Evolutionary conservation across 2,888 invertebrate genomes (phyloP).

Genomic region (Auanema sp.): DNA sequence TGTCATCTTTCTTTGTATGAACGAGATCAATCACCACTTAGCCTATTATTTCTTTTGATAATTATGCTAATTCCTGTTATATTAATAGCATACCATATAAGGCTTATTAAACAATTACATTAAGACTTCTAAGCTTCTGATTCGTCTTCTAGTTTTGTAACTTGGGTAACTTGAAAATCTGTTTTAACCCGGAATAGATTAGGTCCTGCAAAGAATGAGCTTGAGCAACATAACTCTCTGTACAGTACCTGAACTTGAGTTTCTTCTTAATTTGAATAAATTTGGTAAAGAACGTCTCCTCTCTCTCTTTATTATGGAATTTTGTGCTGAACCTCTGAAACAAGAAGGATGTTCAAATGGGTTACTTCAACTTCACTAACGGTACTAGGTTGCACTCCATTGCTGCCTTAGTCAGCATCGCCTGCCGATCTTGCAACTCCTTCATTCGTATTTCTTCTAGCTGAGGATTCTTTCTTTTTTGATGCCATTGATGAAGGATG

Average conservation of each 20-base stretch:
- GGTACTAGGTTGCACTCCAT: not conserved
- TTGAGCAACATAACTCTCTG: too few species aligned
- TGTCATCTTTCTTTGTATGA: too few species aligned
- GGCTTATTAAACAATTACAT: too few species aligned
- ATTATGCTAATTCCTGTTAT: too few species aligned
- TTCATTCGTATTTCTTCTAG: constrained; percentile 7
- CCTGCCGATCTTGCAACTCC: constrained; percentile 14
- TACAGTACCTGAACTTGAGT: constrained; percentile 18
- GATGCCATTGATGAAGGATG: constrained; percentile 10
- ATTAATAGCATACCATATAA: too few species aligned
- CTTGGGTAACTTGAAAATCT: too few species aligned
- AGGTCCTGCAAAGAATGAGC: too few species aligned
- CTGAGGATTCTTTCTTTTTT: constrained; percentile 14
- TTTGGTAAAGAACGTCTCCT: constrained; percentile 16
- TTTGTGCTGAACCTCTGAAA: constrained; percentile 21
- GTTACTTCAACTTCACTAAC: constrained; percentile 6
- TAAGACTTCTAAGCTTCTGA: too few species aligned
- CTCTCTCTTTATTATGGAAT: constrained; percentile 20
- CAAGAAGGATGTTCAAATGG: not conserved
- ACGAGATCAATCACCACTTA: too few species aligned
- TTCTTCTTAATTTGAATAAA: constrained; percentile 13
- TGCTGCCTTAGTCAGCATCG: constrained; percentile 16
- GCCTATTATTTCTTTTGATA: too few species aligned
- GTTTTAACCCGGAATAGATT: too few species aligned
- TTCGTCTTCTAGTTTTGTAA: too few species aligned